These are phyloP conservation scores for Leptopilina drosophilae DNA, from an alignment of 2,888 invertebrate genomes.

Conservation along the genomic window DNA sequence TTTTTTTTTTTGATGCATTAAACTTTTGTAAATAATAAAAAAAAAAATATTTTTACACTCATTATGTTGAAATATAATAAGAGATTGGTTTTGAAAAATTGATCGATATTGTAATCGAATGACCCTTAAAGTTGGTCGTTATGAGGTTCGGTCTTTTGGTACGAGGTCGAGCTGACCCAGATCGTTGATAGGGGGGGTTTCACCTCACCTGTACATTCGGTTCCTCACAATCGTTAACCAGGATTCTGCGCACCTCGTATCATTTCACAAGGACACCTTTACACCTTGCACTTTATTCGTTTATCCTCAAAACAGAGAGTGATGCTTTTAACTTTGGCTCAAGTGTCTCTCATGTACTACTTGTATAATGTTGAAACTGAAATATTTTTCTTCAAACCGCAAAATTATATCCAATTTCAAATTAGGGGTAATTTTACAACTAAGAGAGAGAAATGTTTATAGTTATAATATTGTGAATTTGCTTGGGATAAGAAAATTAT, in stretches of 20 bases:
- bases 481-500: too few species aligned
- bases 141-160: constrained; percentile 70
- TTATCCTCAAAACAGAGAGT: constrained; percentile 27
- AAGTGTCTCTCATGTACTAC: constrained; percentile 7
- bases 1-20: not conserved
- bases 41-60: not conserved
- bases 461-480: too few species aligned
- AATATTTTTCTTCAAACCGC: not conserved
- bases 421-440: not conserved
- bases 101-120: constrained; percentile 66
- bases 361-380: too few species aligned
- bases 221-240: constrained; percentile 75
- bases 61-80: too few species aligned
- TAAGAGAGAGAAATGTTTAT: too few species aligned
- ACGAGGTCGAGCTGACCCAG: constrained; percentile 73
- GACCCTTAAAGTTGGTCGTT: constrained; percentile 71
- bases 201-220: constrained; percentile 66
- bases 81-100: constrained; percentile 43
- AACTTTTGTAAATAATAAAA: not conserved
- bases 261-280: constrained; percentile 59
- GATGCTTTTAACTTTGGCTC: constrained; percentile 29
- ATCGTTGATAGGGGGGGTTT: constrained; percentile 62
- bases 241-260: constrained; percentile 74
- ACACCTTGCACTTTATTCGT: constrained; percentile 53
- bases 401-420: not conserved